Evolutionary conservation across 2,113 vertebrate genomes (phyloP).

Genomic region (Lipotes vexillifer): DNA sequence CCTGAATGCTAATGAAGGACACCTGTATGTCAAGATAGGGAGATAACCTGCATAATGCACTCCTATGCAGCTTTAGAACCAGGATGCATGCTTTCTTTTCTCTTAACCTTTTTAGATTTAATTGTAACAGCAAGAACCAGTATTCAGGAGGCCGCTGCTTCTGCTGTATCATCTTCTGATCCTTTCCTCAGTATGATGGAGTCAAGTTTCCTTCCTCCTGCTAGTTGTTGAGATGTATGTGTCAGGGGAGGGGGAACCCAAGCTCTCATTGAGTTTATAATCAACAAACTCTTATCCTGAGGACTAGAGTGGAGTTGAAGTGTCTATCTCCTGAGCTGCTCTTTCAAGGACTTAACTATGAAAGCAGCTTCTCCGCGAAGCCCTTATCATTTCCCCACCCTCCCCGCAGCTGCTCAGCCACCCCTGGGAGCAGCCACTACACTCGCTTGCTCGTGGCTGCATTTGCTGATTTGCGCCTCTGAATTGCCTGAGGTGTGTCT

Average conservation of each 20-base stretch:
- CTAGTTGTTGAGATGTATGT: not conserved
- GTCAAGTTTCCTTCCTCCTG: not conserved
- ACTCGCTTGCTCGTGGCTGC: fast-evolving
- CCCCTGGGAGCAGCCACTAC: fast-evolving
- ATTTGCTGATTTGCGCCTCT: not conserved
- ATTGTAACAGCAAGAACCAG: not conserved
- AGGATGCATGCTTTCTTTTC: not conserved
- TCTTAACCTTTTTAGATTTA: slow-evolving; percentile 10
- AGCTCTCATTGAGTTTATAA: not conserved
- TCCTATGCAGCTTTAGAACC: not conserved
- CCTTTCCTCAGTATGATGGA: not conserved
- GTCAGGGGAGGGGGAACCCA: not conserved
- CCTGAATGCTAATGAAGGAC: slow-evolving; percentile 18
- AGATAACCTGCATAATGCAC: slow-evolving; percentile 28
- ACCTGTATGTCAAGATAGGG: not conserved
- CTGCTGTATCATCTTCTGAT: not conserved
- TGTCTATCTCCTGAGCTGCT: slow-evolving; percentile 50
- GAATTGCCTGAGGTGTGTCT: not conserved
- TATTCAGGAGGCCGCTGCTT: not conserved
- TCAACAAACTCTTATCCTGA: slow-evolving; percentile 64
- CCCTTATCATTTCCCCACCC: not conserved
- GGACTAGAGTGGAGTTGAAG: slow-evolving; percentile 54
- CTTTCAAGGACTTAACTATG: slow-evolving; percentile 44
- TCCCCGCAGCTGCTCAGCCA: not conserved
- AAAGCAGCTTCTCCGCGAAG: slow-evolving; percentile 40